Percentiles rank a stretch among this genome's conserved stretches.
phyloP scores from a whole-genome alignment of 2,113 vertebrate species.

The Neodontobutis hainanensis region DNA sequence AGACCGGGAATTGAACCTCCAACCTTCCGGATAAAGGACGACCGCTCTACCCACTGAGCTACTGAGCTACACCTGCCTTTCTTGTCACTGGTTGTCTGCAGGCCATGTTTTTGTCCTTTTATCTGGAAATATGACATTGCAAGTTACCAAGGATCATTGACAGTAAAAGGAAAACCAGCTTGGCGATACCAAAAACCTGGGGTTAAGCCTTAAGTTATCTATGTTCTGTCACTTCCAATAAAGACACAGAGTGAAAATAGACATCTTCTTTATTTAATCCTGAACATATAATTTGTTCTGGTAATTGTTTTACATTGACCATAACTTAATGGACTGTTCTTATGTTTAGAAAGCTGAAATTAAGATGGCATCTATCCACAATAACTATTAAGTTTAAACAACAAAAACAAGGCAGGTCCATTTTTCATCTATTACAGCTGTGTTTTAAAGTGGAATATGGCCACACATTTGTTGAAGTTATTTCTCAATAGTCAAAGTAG shows the following conservation, averaged over 20 bases:
- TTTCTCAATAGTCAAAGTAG: neutral
- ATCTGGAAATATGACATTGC: too few relatives aligned
- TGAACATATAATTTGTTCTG: conserved; percentile 18
- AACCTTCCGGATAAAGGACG: too few relatives aligned
- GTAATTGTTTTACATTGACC: neutral
- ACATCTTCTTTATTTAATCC: conserved; percentile 48
- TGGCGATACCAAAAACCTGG: too few relatives aligned
- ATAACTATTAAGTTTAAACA: neutral
- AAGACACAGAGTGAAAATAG: conserved; percentile 27
- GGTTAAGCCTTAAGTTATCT: too few relatives aligned
- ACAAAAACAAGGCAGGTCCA: neutral
- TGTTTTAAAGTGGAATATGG: neutral
- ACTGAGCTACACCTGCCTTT: too few relatives aligned
- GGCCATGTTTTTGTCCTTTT: too few relatives aligned
- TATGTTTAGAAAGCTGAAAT: neutral
- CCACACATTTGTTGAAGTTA: neutral
- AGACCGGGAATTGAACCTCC: too few relatives aligned
- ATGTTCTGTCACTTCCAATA: conserved; percentile 5
- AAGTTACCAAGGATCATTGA: too few relatives aligned
- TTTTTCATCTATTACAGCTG: neutral
- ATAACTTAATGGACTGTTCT: conserved; percentile 20
- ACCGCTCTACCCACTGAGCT: too few relatives aligned
- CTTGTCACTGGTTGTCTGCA: too few relatives aligned
- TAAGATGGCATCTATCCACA: neutral
- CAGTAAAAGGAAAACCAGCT: too few relatives aligned